Evolutionary conservation across 2,888 invertebrate genomes (phyloP), one percentile per base, ranked within the genome.

Genomic region (Chymomyza amoena): DNA sequence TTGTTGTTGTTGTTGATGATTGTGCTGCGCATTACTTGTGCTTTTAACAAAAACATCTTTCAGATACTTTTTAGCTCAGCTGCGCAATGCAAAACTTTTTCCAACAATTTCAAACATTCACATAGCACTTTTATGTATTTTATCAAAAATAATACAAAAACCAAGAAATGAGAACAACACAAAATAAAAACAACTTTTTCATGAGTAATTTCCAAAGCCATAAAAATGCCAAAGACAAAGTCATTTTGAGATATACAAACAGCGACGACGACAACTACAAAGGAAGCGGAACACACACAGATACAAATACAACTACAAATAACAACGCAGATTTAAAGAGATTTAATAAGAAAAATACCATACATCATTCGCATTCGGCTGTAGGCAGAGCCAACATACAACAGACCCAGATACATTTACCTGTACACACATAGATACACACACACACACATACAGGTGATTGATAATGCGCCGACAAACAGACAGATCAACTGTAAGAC

Each of bases 101-200:
- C 18, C 72, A 79, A 76, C 72, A 77, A 83, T 83, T 87, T 84
- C 72, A 77, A 81, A 73, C 70, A 86, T 84, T 87, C 79, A 66
- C 36, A 5, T n/a, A 25, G 36, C 36, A 28, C 28, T 36, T 36
- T 20, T 28, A 20, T 25, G 57, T 20, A 57, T 25, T 54, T 57
- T 18, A 18, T 61, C n/a, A 61, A 61, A 39, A 32, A 63, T 72
- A 72, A 59, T 10, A 28, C 25, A 25, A 59, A 59, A 28, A n/a
- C 57, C 36, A 9, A 45, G 39, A 10, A 45, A 45, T 45, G 39
- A 45, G 39, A 45, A 59, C 16, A 59, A 57, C 6, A 15, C 4
- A 25, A 25, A 25, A 25, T 4, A 16, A 54, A 54, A 57, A 57
- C 20, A 57, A 57, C 57, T 69, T 78, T 78, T 75, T 79, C 81